phyloP scores from a whole-genome alignment of 2,113 vertebrate species.

The Forbesichthys papilliferus region DNA sequence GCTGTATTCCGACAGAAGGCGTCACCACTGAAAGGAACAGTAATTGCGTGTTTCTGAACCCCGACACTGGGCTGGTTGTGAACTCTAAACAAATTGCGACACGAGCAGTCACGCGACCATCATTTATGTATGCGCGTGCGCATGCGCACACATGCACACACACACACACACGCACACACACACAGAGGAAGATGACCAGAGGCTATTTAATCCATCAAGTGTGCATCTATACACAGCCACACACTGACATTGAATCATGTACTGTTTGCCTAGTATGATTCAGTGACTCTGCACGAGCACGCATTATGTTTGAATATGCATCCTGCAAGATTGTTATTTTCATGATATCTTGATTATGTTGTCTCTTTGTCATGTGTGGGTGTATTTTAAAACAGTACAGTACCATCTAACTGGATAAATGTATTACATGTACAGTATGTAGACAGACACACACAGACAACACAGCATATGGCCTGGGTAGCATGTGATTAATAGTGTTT shows the following conservation, averaged over 20 bases:
- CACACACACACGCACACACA: not conserved
- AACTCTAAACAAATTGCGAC: too few relatives aligned
- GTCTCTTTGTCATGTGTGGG: too few relatives aligned
- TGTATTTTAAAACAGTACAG: not conserved
- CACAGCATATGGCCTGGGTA: slow-evolving; percentile 5
- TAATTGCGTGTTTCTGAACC: slow-evolving; percentile 29
- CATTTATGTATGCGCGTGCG: not conserved
- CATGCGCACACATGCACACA: not conserved
- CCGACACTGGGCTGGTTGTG: slow-evolving; percentile 15
- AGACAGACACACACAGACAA: not conserved
- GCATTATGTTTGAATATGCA: too few relatives aligned
- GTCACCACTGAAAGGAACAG: slow-evolving; percentile 32
- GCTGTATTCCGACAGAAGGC: slow-evolving; percentile 22
- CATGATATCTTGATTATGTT: too few relatives aligned
- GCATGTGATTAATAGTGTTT: slow-evolving; percentile 31
- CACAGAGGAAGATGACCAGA: too few relatives aligned
- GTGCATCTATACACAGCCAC: too few relatives aligned
- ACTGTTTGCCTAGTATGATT: too few relatives aligned
- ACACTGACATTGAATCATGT: too few relatives aligned
- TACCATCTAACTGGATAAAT: not conserved
- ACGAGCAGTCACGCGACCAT: too few relatives aligned
- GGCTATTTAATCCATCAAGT: too few relatives aligned
- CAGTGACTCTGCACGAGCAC: too few relatives aligned
- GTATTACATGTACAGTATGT: not conserved
- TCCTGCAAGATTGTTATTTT: too few relatives aligned